A percentile compares a stretch with the other conserved stretches of the same genome.
phyloP scores from a whole-genome alignment of 2,113 vertebrate genomes.

The Symphodus melops region DNA sequence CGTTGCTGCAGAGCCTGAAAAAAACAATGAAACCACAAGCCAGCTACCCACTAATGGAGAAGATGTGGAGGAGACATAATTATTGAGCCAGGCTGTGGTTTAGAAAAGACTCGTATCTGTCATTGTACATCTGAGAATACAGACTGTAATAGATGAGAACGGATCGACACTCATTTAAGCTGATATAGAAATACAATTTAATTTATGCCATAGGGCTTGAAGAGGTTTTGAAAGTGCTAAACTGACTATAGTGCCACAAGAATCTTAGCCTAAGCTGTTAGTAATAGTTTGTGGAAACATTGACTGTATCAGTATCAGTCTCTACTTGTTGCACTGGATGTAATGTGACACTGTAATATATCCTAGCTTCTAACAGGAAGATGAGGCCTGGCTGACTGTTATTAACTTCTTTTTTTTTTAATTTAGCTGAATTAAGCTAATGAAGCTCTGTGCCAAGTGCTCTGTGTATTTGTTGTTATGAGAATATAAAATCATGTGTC shows the following conservation, averaged over 20 bases:
- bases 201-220: slow-evolving; percentile 34
- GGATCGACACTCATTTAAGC: background rate
- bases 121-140: background rate
- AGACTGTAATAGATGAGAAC: background rate
- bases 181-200: background rate
- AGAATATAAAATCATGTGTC: background rate
- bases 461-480: background rate
- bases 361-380: background rate
- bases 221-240: slow-evolving; percentile 46
- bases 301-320: background rate
- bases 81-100: background rate
- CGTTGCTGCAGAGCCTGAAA: background rate
- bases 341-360: background rate
- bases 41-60: slow-evolving; percentile 11
- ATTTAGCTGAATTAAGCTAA: slow-evolving; percentile 11
- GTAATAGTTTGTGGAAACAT: slow-evolving; percentile 23
- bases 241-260: slow-evolving; percentile 54
- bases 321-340: slow-evolving; percentile 6
- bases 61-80: slow-evolving; percentile 20
- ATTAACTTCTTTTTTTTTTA: slow-evolving; percentile 22
- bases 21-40: background rate
- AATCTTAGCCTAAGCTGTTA: slow-evolving; percentile 38
- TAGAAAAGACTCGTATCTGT: background rate
- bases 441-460: slow-evolving; percentile 54
- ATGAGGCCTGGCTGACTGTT: slow-evolving; percentile 11